phyloP scores from a whole-genome alignment of 2,888 invertebrate genomes.

The Hydropsyche betteni region DNA sequence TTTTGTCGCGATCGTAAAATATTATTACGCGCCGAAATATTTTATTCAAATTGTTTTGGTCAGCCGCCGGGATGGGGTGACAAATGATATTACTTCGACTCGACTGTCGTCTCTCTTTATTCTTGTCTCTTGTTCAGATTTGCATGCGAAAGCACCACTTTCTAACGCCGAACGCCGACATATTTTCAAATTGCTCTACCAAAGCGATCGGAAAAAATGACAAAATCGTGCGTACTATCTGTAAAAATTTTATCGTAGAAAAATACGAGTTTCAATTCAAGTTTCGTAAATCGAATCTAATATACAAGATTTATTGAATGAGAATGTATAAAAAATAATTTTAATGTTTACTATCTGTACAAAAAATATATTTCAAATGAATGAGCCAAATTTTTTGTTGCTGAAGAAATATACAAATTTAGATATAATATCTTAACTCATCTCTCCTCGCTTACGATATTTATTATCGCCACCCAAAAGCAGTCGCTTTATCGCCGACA shows the following conservation, averaged over 20 bases:
- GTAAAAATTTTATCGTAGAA: neutral
- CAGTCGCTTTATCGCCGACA: constrained; percentile 3
- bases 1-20: constrained; percentile 46
- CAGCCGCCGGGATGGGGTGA: constrained; percentile 46
- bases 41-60: constrained; percentile 51
- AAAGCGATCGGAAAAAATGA: too few species aligned
- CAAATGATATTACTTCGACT: constrained; percentile 49
- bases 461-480: neutral
- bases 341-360: too few species aligned
- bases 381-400: too few species aligned
- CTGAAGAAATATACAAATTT: neutral
- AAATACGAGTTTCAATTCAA: neutral
- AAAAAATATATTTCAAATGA: too few species aligned
- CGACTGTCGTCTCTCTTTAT: constrained; percentile 37
- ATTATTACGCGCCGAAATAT: constrained; percentile 49
- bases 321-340: too few species aligned
- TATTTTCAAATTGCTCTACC: constrained; percentile 1
- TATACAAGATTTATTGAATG: too few species aligned
- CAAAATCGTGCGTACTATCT: neutral
- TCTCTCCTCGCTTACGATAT: constrained; percentile 5
- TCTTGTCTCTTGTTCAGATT: constrained; percentile 37
- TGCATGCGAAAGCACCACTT: constrained; percentile 42
- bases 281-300: too few species aligned
- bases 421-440: neutral
- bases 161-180: constrained; percentile 10